Conservation (phyloP, 2,888 invertebrate species). For the Malthinus seriepunctatus region DNA sequence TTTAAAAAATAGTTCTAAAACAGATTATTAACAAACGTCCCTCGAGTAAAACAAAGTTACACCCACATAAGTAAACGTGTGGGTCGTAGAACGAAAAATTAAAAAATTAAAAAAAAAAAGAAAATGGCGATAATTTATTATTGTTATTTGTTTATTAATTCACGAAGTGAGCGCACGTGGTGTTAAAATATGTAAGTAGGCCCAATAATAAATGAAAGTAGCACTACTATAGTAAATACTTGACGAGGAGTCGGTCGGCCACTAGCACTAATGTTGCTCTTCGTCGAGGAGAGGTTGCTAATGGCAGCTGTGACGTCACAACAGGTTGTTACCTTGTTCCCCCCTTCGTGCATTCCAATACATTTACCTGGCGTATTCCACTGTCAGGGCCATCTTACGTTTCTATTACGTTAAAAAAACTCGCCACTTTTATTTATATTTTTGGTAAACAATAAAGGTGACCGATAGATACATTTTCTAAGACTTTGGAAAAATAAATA, state of each 20-base stretch:
- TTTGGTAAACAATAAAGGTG: neutral
- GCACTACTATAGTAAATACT: conserved; percentile 33
- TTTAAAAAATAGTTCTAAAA: neutral
- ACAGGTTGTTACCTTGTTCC: conserved; percentile 55
- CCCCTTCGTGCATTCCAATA: conserved; percentile 46
- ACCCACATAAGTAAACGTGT: neutral
- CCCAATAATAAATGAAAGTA: conserved; percentile 44
- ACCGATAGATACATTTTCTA: neutral
- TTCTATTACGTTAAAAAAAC: conserved; percentile 30
- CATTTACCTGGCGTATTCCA: conserved; percentile 51
- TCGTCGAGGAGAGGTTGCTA: conserved; percentile 40
- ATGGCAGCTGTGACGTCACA: conserved; percentile 50
- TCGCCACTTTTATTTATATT: conserved; percentile 1
- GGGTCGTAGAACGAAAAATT: neutral
- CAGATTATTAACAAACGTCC: neutral
- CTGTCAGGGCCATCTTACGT: conserved; percentile 54
- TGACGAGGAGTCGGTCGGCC: conserved; percentile 34
- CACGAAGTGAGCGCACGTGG: conserved; percentile 34
- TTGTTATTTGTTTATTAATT: conserved; percentile 1
- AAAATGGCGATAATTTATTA: neutral
- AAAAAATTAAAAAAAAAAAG: neutral
- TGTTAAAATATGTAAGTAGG: conserved; percentile 47
- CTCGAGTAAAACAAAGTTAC: neutral
- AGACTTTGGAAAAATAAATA: too few relatives aligned
- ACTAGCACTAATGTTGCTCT: conserved; percentile 41